These are phyloP conservation scores for Sebastolobus alascanus DNA, from an alignment of 2,797 vertebrate species.

Conservation along the genomic window DNA sequence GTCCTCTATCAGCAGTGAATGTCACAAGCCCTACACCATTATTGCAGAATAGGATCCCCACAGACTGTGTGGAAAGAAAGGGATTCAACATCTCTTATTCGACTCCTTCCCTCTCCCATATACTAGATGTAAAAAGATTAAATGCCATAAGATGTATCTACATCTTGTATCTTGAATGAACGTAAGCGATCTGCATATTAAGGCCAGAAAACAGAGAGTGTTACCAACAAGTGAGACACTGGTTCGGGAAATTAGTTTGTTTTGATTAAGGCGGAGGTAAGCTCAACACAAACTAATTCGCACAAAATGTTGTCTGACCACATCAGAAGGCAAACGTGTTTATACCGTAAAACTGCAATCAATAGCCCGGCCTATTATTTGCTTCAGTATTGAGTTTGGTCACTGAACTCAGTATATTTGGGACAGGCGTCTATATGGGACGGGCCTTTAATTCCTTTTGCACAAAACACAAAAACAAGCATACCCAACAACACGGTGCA, in stretches of 20 bases:
- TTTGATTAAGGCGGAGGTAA: background rate
- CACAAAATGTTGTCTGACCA: background rate
- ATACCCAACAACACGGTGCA: background rate
- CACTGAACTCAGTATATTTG: no score
- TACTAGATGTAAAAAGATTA: conserved; percentile 20
- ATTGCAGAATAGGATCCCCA: conserved; percentile 76
- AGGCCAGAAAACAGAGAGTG: background rate
- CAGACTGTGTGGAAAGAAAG: conserved; percentile 65
- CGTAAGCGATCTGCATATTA: background rate
- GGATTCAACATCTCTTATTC: conserved; percentile 53
- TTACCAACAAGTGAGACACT: background rate
- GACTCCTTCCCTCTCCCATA: conserved; percentile 18
- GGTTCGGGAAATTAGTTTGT: background rate
- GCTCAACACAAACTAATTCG: background rate
- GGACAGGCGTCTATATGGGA: no score
- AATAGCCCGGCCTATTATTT: no score
- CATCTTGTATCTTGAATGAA: conserved; percentile 19
- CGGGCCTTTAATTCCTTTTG: no score
- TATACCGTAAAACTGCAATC: background rate
- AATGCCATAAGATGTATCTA: conserved; percentile 30
- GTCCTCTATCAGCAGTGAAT: conserved; percentile 88
- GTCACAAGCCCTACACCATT: conserved; percentile 81
- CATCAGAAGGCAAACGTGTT: background rate
- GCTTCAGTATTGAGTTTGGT: no score
- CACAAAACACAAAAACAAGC: no score